phyloP scores from a whole-genome alignment of 2,113 vertebrate genomes.

The Myanophis thanlyinensis region DNA sequence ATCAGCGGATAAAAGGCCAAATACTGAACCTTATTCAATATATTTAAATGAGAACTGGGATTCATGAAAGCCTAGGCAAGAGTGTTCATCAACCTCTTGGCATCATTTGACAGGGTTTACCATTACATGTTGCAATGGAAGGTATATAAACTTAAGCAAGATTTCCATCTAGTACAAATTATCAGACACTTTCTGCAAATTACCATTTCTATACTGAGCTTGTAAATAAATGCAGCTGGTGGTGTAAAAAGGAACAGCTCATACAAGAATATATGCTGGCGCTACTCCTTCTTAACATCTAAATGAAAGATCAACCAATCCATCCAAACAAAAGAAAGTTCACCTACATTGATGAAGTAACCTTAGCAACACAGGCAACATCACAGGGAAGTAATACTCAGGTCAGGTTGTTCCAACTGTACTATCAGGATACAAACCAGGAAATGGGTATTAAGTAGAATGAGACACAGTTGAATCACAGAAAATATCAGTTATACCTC shows the following conservation, averaged over 20 bases:
- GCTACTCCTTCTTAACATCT: neutral
- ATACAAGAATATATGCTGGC: neutral
- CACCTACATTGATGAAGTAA: neutral
- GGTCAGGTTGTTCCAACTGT: neutral
- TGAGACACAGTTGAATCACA: neutral
- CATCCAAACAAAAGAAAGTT: neutral
- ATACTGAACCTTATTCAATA: neutral
- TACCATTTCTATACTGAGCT: neutral
- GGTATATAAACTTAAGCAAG: neutral
- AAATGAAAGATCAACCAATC: neutral
- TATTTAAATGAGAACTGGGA: neutral
- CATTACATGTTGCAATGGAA: neutral
- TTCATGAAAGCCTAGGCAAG: neutral
- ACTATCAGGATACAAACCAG: neutral
- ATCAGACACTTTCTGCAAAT: neutral
- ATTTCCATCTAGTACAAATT: neutral
- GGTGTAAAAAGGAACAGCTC: neutral
- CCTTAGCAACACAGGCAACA: neutral
- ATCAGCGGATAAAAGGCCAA: neutral
- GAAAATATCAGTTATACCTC: neutral
- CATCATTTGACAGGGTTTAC: neutral
- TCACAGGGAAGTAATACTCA: neutral
- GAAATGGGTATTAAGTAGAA: neutral
- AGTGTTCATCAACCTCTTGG: neutral
- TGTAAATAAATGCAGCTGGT: neutral